A percentile compares a stretch with the other conserved stretches of the same genome.
phyloP scores from a whole-genome alignment of 2,888 invertebrate species.

The Hybos culiciformis region DNA sequence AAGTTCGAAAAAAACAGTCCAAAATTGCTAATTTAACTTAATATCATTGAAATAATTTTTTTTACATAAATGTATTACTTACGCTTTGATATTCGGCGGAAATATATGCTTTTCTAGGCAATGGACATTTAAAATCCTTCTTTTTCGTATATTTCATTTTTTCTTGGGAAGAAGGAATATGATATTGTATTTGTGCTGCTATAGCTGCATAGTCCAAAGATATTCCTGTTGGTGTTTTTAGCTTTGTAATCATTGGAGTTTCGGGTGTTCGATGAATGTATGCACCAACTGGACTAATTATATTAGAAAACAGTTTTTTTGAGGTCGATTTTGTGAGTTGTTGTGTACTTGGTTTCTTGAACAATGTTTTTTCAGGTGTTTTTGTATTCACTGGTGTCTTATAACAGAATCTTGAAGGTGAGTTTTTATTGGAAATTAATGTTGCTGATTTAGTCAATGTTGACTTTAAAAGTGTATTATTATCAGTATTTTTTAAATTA shows the following conservation, averaged over 20 bases:
- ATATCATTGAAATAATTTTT: background rate
- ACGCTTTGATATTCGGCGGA: constrained; percentile 29
- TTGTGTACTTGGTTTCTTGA: too few species aligned
- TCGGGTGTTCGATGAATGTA: constrained; percentile 34
- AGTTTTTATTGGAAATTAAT: constrained; percentile 13
- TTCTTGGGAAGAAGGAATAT: constrained; percentile 7
- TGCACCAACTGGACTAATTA: constrained; percentile 34
- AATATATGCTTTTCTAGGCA: constrained; percentile 33
- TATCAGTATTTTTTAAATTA: too few species aligned
- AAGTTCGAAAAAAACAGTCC: too few species aligned
- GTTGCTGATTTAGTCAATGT: constrained; percentile 13
- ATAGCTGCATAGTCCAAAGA: background rate
- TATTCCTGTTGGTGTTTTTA: constrained; percentile 9
- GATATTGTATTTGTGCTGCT: background rate
- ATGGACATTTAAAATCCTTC: constrained; percentile 5
- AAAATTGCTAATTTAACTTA: too few species aligned
- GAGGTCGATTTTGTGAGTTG: too few species aligned
- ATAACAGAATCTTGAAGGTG: constrained; percentile 2
- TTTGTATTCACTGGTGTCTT: too few species aligned
- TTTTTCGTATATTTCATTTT: background rate
- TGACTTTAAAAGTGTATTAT: too few species aligned
- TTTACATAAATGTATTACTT: constrained; percentile 7
- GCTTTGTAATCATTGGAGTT: constrained; percentile 28
- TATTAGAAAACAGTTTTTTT: constrained; percentile 22
- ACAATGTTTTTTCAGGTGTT: too few species aligned